Base-by-base conservation (phyloP, 2,888 invertebrate species). In the Zele albiditarsus region DNA sequence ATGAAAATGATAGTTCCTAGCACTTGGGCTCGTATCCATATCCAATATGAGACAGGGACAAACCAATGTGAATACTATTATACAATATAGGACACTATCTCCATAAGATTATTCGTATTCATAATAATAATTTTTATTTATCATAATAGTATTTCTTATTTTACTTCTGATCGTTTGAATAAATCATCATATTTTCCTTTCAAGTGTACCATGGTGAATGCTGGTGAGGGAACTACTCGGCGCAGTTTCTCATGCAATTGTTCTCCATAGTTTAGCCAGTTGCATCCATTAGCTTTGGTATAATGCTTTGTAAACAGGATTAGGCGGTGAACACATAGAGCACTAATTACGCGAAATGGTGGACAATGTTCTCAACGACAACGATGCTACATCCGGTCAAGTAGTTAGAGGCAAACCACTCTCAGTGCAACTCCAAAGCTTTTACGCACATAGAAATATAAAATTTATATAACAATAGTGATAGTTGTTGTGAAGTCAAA, bases 301-400 rank as follows among this genome's bases (percentile, higher is more conserved):
- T 83, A 85, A 84, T 82, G 83, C 83, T 84, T 84, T 82, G 84
- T 82, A 81, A 85, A 85, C 82, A 82, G 80, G 80, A 85, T 85
- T 82, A 85, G 82, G 81, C 80, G 79, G 77, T 81, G 75, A 79
- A 75, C 78, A 74, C 78, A 80, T 82, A 80, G 79, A 81, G 77
- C 80, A 81, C 81, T 85, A 85, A 85, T 84, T 85, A 84, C 81
- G 79, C 72, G 76, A 77, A 79, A 79, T 78, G 79, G 77, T 53
- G 73, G 33, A 38, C 53, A 53, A 66, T 67, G 70, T 57, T 46
- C 38, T 70, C 63, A 28, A 69, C 70, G 74, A 68, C 73, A 66
- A 68, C 49, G 60, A 58, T 25, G 38, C 63, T 65, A 49, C 28
- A 63, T 65, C 65, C 62, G 72, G 28, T 53, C 63, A 65, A 53